phyloP scores from a whole-genome alignment of 2,888 invertebrate species.

The Temnothorax unifasciatus region DNA sequence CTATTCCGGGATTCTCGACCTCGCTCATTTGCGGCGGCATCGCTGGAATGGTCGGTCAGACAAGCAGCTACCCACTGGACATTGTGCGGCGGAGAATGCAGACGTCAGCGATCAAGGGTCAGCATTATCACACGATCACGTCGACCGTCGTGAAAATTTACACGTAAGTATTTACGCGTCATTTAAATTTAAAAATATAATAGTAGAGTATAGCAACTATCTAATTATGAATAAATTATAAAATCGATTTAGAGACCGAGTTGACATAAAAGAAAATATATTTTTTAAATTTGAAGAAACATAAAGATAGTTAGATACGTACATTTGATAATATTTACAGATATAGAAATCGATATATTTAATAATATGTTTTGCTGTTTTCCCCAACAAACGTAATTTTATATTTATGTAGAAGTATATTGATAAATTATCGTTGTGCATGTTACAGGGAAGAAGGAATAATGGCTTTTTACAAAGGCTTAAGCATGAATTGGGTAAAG shows the following conservation, averaged over 20 bases:
- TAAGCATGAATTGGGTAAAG: conserved; percentile 99
- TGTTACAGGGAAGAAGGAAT: conserved; percentile 94
- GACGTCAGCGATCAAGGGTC: conserved; percentile 88
- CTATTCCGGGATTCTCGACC: conserved; percentile 85
- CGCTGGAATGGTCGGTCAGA: conserved; percentile 97
- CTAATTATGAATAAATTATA: not conserved
- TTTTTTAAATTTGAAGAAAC: not conserved
- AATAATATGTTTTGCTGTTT: not conserved
- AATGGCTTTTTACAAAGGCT: conserved; percentile 98
- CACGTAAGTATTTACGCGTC: conserved; percentile 87
- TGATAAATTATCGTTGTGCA: conserved; percentile 12
- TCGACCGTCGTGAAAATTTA: conserved; percentile 91
- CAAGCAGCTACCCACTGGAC: conserved; percentile 98
- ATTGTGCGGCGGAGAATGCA: conserved; percentile 94
- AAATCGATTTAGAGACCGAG: not conserved
- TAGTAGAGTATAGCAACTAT: not conserved
- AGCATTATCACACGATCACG: conserved; percentile 88
- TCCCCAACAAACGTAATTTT: not conserved
- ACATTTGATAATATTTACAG: not conserved
- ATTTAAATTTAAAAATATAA: not conserved
- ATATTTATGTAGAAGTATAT: not conserved
- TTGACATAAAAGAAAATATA: not conserved
- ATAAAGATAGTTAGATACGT: not conserved
- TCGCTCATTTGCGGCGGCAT: conserved; percentile 94
- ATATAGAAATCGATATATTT: not conserved